Evolutionary conservation across 37 sponge, comb jelly and placozoan genomes (phyloP).

Genomic region (Spongilla lacustris): DNA sequence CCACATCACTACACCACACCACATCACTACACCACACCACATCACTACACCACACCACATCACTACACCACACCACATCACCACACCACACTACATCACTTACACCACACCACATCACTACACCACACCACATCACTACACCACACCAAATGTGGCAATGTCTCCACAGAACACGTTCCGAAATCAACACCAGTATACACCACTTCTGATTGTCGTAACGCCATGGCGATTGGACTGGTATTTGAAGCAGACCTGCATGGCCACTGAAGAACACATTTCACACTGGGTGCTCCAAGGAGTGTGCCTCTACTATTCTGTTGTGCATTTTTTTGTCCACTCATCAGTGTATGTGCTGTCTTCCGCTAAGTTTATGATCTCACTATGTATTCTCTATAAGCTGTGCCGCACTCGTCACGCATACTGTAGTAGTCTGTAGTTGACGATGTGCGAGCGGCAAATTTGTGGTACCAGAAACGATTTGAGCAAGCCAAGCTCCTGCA

Average conservation of each 20-base stretch:
- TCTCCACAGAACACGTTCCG: slow-evolving; percentile 94
- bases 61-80: too few relatives aligned
- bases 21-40: too few relatives aligned
- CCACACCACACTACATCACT: slow-evolving; percentile 2
- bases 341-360: not conserved
- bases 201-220: slow-evolving; percentile 93
- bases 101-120: not conserved
- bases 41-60: too few relatives aligned
- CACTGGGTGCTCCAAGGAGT: slow-evolving; percentile 98
- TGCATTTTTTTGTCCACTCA: not conserved
- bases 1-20: too few relatives aligned
- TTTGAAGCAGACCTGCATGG: slow-evolving; percentile 98
- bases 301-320: slow-evolving; percentile 36
- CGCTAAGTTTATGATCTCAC: not conserved
- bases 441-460: not conserved
- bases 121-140: too few relatives aligned
- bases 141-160: too few relatives aligned
- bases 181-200: slow-evolving; percentile 97
- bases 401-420: not conserved
- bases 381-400: not conserved
- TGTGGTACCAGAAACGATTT: not conserved
- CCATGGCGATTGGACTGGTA: slow-evolving; percentile 98
- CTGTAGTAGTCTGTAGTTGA: not conserved
- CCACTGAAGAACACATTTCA: slow-evolving; percentile 93
- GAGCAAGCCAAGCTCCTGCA: not conserved